Evolutionary conservation across 2,113 vertebrate species (phyloP).

Genomic region (Bambusicola thoracicus): DNA sequence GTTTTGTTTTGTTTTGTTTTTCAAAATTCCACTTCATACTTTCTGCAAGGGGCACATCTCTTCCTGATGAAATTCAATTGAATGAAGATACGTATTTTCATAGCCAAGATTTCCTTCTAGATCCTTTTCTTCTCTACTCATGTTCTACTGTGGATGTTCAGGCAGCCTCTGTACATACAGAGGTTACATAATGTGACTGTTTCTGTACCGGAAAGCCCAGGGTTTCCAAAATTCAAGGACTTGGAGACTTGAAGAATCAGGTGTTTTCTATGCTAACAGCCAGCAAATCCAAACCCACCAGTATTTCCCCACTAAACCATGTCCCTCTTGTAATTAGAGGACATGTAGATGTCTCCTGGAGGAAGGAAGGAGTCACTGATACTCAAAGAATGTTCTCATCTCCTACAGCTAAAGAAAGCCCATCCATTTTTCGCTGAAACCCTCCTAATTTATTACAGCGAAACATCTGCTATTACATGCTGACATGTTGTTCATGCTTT

Average conservation of each 20-base stretch:
- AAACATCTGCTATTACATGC: neutral
- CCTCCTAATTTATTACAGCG: neutral
- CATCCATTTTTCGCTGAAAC: neutral
- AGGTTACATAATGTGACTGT: accelerated
- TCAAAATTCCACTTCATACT: neutral
- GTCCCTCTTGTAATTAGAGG: neutral
- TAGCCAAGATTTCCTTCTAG: neutral
- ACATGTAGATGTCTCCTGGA: neutral
- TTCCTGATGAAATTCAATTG: neutral
- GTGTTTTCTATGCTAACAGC: neutral
- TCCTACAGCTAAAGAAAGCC: neutral
- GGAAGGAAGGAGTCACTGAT: neutral
- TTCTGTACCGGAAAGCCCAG: neutral
- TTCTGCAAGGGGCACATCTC: neutral
- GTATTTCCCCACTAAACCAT: too few species aligned
- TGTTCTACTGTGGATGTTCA: neutral
- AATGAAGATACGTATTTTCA: neutral
- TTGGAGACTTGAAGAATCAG: neutral
- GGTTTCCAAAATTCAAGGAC: neutral
- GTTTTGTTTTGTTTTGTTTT: too few species aligned
- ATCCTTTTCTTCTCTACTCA: neutral
- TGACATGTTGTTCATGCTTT: neutral
- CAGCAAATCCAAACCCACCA: neutral
- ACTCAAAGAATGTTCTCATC: neutral
- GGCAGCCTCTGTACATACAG: neutral